These are phyloP conservation scores for Zoanthus solanderi DNA, from an alignment of 92 coral and sea anemone genomes.

Conservation along the genomic window DNA sequence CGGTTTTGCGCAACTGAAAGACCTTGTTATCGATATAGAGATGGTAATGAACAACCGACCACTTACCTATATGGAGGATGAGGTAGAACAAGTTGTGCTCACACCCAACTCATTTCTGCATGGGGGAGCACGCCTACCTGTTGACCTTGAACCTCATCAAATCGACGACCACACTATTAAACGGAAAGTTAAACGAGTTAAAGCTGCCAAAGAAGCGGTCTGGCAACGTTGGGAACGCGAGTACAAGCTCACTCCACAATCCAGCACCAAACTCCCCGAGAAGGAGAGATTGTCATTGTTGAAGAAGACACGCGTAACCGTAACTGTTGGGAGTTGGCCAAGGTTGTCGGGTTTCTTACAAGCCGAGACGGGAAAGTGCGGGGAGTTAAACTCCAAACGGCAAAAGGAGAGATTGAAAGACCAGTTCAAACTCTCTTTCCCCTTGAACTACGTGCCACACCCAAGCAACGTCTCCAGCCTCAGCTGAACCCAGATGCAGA, in stretches of 20 bases:
- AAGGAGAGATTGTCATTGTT: neutral
- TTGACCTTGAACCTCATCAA: neutral
- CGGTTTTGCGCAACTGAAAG: neutral
- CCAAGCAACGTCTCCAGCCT: neutral
- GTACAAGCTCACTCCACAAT: neutral
- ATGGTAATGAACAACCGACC: conserved; percentile 4
- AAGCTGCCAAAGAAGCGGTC: neutral
- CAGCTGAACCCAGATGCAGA: neutral
- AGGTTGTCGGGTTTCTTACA: conserved; percentile 1
- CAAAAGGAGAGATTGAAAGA: conserved; percentile 18
- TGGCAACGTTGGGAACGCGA: neutral
- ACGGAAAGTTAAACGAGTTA: neutral
- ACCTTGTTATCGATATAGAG: neutral
- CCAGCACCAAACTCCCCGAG: neutral
- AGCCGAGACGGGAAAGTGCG: conserved; percentile 11
- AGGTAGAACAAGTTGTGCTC: neutral
- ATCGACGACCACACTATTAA: neutral
- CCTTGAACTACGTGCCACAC: conserved; percentile 18
- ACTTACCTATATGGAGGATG: neutral
- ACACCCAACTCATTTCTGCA: conserved; percentile 15
- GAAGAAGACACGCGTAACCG: conserved; percentile 4
- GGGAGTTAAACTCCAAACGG: neutral
- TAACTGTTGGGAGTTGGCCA: neutral
- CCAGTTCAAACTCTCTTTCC: neutral
- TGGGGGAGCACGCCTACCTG: conserved; percentile 22